Evolutionary conservation across 2,888 invertebrate species (phyloP), one percentile per base, ranked within the genome.

Genomic region (Dynastes tityus): DNA sequence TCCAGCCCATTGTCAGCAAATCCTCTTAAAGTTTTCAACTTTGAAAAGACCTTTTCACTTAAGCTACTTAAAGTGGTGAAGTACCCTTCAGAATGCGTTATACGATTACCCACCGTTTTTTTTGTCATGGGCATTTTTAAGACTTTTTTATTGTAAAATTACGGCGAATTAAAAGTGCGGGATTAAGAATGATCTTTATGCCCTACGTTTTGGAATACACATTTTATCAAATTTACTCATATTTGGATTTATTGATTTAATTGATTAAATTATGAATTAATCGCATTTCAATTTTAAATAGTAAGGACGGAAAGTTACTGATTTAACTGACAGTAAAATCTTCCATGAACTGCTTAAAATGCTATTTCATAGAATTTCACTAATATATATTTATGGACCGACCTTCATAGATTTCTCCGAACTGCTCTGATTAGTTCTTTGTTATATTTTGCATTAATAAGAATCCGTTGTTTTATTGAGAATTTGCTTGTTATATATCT

Each of bases 41-140:
- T 75, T 70, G 74, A 71, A 81, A 80, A 78, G 80, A 77, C 51
- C 71, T 78, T 79, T 79, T 79, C 77, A 76, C 76, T 81, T 82
- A 80, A 81, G 81, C 82, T 80, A 82, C 82, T 82, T 82, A 78
- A 68, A n/a, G 65, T 64, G 55, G 55, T 81, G 65, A 71, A 82
- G 81, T 68, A 73, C 76, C 68, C 75, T 68, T 74, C 79, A 75
- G 53, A 32, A 64, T 37, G 58, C 27, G 58, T 61, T 45, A 65
- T 61, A 45, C 40, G 71, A 32, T 37, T 71, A 74, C 61, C 27
- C 63, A 29, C 61, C 58, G 73, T 37, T 37, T 37, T 37, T 58
- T 73, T 58, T 73, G 29, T 37, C 16, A 22, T 45, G 22, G 45
- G 58, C 49, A 6, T 74, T 74, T 61, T 45, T 22, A 45, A 22